Conservation (phyloP, 2,797 vertebrate species). For the Acridotheres tristis region DNA sequence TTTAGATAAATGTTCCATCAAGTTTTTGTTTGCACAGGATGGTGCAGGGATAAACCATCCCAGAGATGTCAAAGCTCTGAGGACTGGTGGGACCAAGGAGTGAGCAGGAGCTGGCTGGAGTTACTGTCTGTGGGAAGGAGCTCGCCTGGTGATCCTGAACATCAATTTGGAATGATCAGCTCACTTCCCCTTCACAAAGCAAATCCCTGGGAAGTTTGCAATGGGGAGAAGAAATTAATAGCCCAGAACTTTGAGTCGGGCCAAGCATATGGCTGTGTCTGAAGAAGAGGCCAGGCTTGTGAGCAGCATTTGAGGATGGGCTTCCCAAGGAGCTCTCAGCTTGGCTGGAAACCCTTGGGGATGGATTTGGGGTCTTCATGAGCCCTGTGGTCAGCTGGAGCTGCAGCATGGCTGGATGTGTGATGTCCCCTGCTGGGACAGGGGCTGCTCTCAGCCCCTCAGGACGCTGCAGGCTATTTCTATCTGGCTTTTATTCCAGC, state of each 20-base stretch:
- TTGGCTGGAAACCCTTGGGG: not conserved
- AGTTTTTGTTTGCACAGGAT: not conserved
- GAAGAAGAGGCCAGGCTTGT: not conserved
- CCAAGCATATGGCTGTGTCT: not conserved
- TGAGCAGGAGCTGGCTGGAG: not conserved
- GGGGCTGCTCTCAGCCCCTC: accelerated
- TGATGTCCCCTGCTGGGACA: accelerated
- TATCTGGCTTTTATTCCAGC: not conserved
- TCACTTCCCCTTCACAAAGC: not conserved
- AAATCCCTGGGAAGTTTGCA: not conserved
- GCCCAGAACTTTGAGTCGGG: not conserved
- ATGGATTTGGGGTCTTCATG: not conserved
- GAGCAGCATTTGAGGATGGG: not conserved
- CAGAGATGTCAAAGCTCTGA: not conserved
- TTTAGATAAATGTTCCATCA: not conserved
- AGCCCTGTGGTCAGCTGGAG: accelerated
- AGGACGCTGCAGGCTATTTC: not conserved
- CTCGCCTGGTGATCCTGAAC: not conserved
- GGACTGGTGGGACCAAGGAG: not conserved
- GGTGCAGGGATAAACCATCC: not conserved
- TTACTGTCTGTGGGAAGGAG: not conserved
- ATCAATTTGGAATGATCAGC: not conserved
- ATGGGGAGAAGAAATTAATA: not conserved
- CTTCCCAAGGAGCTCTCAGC: not conserved
- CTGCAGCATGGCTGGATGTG: not conserved